phyloP scores from a whole-genome alignment of 2,113 vertebrate species.

The Strigops habroptila region DNA sequence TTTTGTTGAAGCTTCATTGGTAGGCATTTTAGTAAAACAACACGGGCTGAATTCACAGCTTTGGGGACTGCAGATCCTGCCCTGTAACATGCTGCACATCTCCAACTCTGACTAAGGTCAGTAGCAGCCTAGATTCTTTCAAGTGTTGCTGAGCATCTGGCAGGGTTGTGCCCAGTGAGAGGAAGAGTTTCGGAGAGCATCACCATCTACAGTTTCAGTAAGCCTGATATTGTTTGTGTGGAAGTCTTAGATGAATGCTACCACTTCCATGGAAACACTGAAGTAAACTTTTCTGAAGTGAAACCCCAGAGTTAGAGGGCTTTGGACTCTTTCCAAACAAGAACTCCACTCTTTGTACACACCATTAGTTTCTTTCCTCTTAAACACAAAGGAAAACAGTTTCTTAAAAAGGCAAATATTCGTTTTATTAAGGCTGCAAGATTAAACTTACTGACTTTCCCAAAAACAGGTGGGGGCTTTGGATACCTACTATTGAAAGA shows the following conservation, averaged over 20 bases:
- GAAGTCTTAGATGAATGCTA: not conserved
- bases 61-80: not conserved
- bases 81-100: not conserved
- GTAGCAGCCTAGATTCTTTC: not conserved
- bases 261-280: not conserved
- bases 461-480: not conserved
- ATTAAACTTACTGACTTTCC: not conserved
- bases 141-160: not conserved
- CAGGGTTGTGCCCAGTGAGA: not conserved
- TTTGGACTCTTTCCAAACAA: not conserved
- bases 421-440: not conserved
- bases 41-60: not conserved
- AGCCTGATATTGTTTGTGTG: not conserved
- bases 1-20: not conserved
- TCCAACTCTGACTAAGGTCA: not conserved
- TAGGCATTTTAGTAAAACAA: not conserved
- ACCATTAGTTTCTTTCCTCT: not conserved
- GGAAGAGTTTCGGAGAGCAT: not conserved
- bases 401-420: not conserved
- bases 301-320: not conserved
- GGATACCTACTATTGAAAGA: not conserved
- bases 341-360: not conserved
- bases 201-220: not conserved
- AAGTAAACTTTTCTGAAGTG: not conserved
- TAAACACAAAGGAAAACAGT: not conserved